phyloP scores from a whole-genome alignment of 2,113 vertebrate species.

The Irena cyanogastra region DNA sequence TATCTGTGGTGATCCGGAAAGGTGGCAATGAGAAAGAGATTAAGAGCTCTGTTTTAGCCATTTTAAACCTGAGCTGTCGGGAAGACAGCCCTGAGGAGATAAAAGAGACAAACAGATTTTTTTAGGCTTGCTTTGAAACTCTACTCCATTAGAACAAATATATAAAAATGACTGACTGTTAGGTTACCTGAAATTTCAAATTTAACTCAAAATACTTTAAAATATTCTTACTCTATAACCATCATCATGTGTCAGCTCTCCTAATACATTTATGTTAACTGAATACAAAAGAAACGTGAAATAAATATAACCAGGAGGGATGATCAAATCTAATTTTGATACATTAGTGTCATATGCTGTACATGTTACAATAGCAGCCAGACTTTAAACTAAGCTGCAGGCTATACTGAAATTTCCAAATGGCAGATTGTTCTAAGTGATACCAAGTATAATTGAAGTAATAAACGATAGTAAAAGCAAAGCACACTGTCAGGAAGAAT shows the following conservation, averaged over 20 bases:
- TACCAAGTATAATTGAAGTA: slow-evolving; percentile 82
- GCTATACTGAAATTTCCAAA: slow-evolving; percentile 82
- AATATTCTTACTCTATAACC: slow-evolving; percentile 81
- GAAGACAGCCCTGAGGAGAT: slow-evolving; percentile 47
- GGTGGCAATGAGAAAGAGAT: slow-evolving; percentile 57
- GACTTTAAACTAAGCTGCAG: slow-evolving; percentile 81
- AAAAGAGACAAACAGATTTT: slow-evolving; percentile 35
- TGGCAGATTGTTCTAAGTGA: slow-evolving; percentile 83
- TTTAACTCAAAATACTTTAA: slow-evolving; percentile 79
- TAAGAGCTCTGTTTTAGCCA: slow-evolving; percentile 42
- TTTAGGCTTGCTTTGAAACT: slow-evolving; percentile 46
- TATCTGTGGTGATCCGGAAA: slow-evolving; percentile 10
- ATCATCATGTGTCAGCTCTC: slow-evolving; percentile 79
- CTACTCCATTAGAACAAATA: slow-evolving; percentile 67
- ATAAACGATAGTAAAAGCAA: slow-evolving; percentile 84
- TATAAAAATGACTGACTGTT: slow-evolving; percentile 64
- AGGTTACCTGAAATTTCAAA: slow-evolving; percentile 75
- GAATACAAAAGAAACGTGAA: slow-evolving; percentile 93
- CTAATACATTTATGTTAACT: slow-evolving; percentile 86
- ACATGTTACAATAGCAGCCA: slow-evolving; percentile 82
- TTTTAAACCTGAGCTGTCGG: slow-evolving; percentile 31
- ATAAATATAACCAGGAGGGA: slow-evolving; percentile 91
- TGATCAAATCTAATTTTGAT: slow-evolving; percentile 93
- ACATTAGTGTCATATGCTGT: slow-evolving; percentile 92
- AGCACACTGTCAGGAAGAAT: slow-evolving; percentile 83